Evolutionary conservation across 2,888 invertebrate genomes (phyloP), one percentile per base, ranked within the genome.

Genomic region (Anoplius nigerrimus): DNA sequence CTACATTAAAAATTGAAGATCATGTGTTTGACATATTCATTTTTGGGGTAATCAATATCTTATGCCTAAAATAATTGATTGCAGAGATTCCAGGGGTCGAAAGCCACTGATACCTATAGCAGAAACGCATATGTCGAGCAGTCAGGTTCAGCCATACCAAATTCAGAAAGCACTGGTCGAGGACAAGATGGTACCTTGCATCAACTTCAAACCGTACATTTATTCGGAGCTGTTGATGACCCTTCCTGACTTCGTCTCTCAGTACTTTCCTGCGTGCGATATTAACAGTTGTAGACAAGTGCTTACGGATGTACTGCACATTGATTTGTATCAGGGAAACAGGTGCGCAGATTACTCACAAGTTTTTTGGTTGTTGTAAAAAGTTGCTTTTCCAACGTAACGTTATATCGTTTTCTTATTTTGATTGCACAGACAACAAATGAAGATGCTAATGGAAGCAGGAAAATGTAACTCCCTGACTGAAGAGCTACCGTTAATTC

Each of bases 161-260:
- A 91, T 95, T 55, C 95, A 95, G 84, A 95, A 94, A 86, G 95
- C 95, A 51, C 91, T 94, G 72, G 94, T 96, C 63, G 95, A 95
- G 85, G 94, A 93, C 84, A 93, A 93, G 82, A 92, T 95, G 92
- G 93, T 96, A 79, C 95, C 94, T 62, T 95, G 95, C 89, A 95
- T 97, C 86, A 96, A 96, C 89, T 93, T 94, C 89, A 95, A 95
- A 90, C 95, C 95, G 16, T 95, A 94, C 90, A 92, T 93, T 78
- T 95, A 94, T 88, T 92, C 93, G 21, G 96, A 96, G 88, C 91
- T 95, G 83, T 90, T 96, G 85, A 95, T 96, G 92, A 95, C 96
- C 15, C 90, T 96, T 76, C 93, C 94, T 5, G 96, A 96, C 89
- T 92, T 96, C 76, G 93, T 95, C 65, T 92, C 93, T 85, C 92